Percentiles rank a stretch among this genome's conserved stretches.
These are phyloP conservation scores for Sphaeramia orbicularis DNA, from an alignment of 2,797 vertebrate genomes.

Conservation along the genomic window DNA sequence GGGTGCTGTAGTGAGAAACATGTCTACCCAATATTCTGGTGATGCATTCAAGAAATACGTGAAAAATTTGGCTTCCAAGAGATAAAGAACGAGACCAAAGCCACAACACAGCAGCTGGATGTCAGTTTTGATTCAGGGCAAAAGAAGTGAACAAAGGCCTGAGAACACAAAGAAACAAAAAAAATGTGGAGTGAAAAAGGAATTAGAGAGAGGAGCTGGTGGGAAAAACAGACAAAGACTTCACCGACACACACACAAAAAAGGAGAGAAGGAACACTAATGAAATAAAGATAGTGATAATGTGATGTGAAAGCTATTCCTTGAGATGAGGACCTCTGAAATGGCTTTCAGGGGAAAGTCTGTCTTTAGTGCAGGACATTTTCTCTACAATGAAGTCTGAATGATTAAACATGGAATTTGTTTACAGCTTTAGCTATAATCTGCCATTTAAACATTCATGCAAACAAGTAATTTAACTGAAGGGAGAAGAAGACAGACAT, in stretches of 20 bases:
- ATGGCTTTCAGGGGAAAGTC: not conserved
- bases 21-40: constrained; percentile 2
- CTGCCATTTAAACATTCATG: constrained; percentile 1
- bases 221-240: constrained; percentile 2
- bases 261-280: not conserved
- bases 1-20: not conserved
- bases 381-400: not conserved
- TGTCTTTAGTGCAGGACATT: not conserved
- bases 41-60: constrained; percentile 15
- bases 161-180: constrained; percentile 15
- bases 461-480: not conserved
- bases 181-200: constrained; percentile 5
- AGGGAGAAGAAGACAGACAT: not conserved
- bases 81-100: constrained; percentile 6
- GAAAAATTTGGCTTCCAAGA: constrained; percentile 11
- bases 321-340: not conserved
- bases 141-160: constrained; percentile 16
- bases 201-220: not conserved
- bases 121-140: constrained; percentile 27
- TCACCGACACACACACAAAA: not conserved
- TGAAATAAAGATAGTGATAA: constrained; percentile 8
- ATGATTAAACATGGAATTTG: not conserved
- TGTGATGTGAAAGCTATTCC: constrained; percentile 1
- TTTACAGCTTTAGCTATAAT: constrained; percentile 9
- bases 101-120: constrained; percentile 29